Base-by-base conservation (phyloP, 2,888 invertebrate species). In the Polydrusus tereticollis region DNA sequence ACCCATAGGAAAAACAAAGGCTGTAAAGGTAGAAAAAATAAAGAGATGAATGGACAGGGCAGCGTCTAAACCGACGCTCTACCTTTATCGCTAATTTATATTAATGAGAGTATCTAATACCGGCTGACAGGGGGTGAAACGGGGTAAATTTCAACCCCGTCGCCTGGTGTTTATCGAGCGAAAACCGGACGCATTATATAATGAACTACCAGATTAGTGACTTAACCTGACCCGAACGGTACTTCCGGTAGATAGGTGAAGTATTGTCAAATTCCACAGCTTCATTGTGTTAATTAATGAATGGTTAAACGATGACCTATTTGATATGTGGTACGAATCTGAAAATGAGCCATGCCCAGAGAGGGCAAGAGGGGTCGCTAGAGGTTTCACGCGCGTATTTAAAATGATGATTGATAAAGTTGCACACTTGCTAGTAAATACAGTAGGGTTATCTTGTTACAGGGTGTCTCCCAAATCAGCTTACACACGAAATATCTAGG, bases 61-160 rank as follows among this genome's bases (percentile, higher is more conserved):
- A 67, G 45, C 67, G 62, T 71, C 74, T 74, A 73, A 73, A 69
- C 69, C 60, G 67, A 57, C 67, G 63, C 63, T 62, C 50, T 62
- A 55, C 66, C 73, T 66, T 65, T 69, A 74, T 75, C 75, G 76
- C 80, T 84, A 83, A 84, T 84, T 83, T 82, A 83, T 83, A 84
- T 83, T 84, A 84, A 84, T 83, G 83, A 82, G 73, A 78, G 77
- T 80, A 82, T 82, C 82, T 83, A 82, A 83, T 82, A 80, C 82
- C 82, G 79, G 80, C 80, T 78, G 80, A 79, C 78, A 79, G 58
- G 77, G 77, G 78, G 80, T 73, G 58, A 77, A 76, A 78, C 74
- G 74, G 72, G 75, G 76, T 76, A 76, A 77, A 36, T 64, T 36
- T 50, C 43, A 55, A 33, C 65, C 59, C 69, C 41, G 36, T 60